These are phyloP conservation scores for Ommatoiulus sabulosus DNA, from an alignment of 2,888 invertebrate genomes.

Conservation along the genomic window DNA sequence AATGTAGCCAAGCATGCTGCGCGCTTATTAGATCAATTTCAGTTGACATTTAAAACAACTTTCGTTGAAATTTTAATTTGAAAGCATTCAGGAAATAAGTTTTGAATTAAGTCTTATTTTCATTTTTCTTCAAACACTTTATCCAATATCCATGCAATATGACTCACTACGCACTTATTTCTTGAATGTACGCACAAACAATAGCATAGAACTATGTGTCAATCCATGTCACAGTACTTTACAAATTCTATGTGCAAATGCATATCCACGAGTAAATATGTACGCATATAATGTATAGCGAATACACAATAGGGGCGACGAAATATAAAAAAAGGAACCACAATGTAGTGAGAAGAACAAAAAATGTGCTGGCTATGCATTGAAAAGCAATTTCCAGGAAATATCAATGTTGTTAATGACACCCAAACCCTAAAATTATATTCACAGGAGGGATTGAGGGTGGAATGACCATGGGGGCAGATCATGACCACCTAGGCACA, in stretches of 20 bases:
- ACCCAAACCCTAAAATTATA: constrained; percentile 28
- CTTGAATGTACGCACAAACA: neutral
- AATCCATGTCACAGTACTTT: neutral
- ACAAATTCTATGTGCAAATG: neutral
- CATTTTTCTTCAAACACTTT: no score
- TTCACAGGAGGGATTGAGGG: constrained; percentile 4
- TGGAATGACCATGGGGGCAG: constrained; percentile 44
- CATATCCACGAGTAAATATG: neutral
- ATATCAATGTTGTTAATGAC: constrained; percentile 51
- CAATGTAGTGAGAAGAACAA: neutral
- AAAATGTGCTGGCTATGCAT: neutral
- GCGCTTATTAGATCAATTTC: no score
- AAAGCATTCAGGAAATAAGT: no score
- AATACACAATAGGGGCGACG: neutral
- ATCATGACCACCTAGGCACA: constrained; percentile 46
- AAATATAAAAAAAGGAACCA: neutral
- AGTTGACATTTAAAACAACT: no score
- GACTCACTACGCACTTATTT: no score
- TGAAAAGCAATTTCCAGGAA: constrained; percentile 50
- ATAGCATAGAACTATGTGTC: neutral
- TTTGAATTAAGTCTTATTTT: no score
- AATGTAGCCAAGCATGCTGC: no score
- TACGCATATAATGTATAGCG: neutral
- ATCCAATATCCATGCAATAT: no score
- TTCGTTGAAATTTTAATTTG: no score